Evolutionary conservation across 2,888 invertebrate species (phyloP).

Genomic region (Xylota sylvarum): DNA sequence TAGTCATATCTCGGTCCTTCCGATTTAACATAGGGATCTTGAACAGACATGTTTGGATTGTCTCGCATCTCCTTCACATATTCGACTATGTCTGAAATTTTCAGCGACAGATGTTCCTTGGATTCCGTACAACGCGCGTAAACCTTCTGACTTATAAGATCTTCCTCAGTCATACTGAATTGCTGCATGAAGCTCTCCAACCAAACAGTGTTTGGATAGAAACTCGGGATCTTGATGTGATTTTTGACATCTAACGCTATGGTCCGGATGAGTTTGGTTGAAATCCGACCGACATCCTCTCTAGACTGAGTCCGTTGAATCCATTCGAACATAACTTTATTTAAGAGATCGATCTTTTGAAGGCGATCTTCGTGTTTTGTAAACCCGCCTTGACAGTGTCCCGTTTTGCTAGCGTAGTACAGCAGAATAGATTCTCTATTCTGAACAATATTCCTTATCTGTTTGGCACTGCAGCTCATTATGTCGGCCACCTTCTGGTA

Average conservation of each 20-base stretch:
- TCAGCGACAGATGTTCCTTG: constrained; percentile 78
- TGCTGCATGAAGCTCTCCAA: constrained; percentile 78
- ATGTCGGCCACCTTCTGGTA: constrained; percentile 83
- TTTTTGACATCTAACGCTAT: constrained; percentile 80
- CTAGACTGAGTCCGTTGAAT: constrained; percentile 82
- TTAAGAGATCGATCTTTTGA: constrained; percentile 81
- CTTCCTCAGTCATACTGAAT: constrained; percentile 78
- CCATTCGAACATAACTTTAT: constrained; percentile 82
- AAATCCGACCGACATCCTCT: constrained; percentile 66
- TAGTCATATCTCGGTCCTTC: constrained; percentile 40
- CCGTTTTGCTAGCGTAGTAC: constrained; percentile 79
- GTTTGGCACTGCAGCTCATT: constrained; percentile 83
- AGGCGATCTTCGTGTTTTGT: constrained; percentile 77
- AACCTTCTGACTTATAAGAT: constrained; percentile 72
- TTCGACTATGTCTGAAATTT: constrained; percentile 79
- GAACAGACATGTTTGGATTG: constrained; percentile 8
- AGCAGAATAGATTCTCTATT: constrained; percentile 82
- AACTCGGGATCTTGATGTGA: constrained; percentile 79
- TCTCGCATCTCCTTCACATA: constrained; percentile 69
- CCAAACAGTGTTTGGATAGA: constrained; percentile 80
- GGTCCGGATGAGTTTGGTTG: constrained; percentile 68
- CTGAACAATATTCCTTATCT: constrained; percentile 82
- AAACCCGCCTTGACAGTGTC: constrained; percentile 46
- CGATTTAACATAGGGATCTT: neutral
- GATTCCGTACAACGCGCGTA: constrained; percentile 72